A percentile compares a stretch with the other conserved stretches of the same genome.
phyloP scores from a whole-genome alignment of 2,113 vertebrate genomes.

The Brachionichthys hirsutus region DNA sequence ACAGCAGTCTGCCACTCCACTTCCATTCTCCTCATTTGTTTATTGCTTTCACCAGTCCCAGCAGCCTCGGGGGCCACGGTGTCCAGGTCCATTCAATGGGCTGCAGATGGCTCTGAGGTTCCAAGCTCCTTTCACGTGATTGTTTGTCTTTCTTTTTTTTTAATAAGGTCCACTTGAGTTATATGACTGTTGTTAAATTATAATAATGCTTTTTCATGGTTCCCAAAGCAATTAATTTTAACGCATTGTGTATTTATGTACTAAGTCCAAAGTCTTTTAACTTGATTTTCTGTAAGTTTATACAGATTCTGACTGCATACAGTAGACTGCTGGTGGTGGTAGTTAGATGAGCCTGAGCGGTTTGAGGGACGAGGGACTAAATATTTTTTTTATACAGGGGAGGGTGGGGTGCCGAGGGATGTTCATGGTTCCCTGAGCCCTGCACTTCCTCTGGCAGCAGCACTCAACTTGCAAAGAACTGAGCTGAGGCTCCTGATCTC shows the following conservation, averaged over 20 bases:
- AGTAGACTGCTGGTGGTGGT: conserved; percentile 28
- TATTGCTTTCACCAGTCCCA: conserved; percentile 67
- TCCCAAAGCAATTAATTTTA: conserved; percentile 50
- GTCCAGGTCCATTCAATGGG: conserved; percentile 60
- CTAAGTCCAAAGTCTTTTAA: conserved; percentile 61
- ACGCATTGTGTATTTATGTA: conserved; percentile 57
- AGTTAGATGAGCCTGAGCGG: conserved; percentile 50
- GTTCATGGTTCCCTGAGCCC: conserved; percentile 66
- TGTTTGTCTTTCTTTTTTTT: conserved; percentile 66
- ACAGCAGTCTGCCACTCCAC: conserved; percentile 70
- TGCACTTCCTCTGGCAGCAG: conserved; percentile 62
- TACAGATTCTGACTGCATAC: conserved; percentile 51
- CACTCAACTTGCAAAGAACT: conserved; percentile 57
- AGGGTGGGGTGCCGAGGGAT: conserved; percentile 33
- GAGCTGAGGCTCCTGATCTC: conserved; percentile 66
- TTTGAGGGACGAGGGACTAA: conserved; percentile 39
- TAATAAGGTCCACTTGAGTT: conserved; percentile 56
- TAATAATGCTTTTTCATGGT: conserved; percentile 54
- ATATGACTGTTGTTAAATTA: conserved; percentile 63
- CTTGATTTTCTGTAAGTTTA: conserved; percentile 45
- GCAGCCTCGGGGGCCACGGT: conserved; percentile 50
- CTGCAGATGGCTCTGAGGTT: conserved; percentile 59
- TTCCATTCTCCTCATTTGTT: conserved; percentile 75
- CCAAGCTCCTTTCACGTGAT: conserved; percentile 34
- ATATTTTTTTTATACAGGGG: conserved; percentile 1